phyloP scores from a whole-genome alignment of 1,140 invertebrate genomes.

The Planococcus citri region DNA sequence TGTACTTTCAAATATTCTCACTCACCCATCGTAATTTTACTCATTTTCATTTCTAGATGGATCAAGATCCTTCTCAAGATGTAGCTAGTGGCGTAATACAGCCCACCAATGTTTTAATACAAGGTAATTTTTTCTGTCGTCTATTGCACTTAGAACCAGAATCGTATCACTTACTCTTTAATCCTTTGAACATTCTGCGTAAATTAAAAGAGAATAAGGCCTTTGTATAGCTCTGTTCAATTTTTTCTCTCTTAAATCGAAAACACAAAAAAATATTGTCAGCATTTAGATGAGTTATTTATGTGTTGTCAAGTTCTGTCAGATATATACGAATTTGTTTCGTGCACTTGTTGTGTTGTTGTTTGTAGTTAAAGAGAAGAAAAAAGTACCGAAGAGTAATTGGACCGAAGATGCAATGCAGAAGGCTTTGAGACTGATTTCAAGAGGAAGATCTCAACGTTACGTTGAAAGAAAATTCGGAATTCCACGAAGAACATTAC shows the following conservation, averaged over 20 bases:
- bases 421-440: conserved; percentile 15
- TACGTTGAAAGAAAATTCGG: conserved; percentile 14
- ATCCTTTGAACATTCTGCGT: not conserved
- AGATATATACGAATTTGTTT: not conserved
- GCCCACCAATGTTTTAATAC: conserved; percentile 9
- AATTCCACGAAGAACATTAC: not conserved
- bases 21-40: not conserved
- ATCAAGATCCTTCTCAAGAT: not conserved
- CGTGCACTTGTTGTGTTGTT: not conserved
- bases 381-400: conserved; percentile 17
- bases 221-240: not conserved
- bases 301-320: not conserved
- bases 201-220: conserved; percentile 11
- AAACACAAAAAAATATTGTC: too few relatives aligned
- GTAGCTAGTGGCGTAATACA: not conserved
- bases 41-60: not conserved
- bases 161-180: not conserved
- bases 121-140: conserved; percentile 1
- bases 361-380: conserved; percentile 17
- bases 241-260: not conserved
- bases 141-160: not conserved
- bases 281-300: not conserved
- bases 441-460: not conserved
- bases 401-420: conserved; percentile 14
- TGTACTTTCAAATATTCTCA: not conserved